These are phyloP conservation scores for Sturnus vulgaris DNA, from an alignment of 2,113 vertebrate species.

Conservation along the genomic window DNA sequence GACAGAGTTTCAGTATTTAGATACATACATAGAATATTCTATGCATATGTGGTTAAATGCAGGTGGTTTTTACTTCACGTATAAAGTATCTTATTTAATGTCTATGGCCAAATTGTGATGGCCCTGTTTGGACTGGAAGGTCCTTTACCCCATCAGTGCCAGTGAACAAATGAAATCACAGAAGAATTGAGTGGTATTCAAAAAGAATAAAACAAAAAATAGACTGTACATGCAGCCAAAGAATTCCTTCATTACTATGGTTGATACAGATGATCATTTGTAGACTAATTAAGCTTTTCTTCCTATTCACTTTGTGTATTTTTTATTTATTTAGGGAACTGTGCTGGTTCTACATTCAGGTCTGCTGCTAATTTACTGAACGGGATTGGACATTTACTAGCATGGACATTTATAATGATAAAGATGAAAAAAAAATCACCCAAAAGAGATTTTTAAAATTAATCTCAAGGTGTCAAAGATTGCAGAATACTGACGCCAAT, in stretches of 20 bases:
- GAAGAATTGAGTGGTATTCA: neutral
- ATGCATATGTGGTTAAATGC: neutral
- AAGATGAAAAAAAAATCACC: fast-evolving
- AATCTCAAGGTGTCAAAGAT: neutral
- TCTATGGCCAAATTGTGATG: neutral
- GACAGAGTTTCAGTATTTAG: neutral
- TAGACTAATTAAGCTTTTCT: neutral
- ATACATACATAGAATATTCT: neutral
- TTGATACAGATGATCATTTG: neutral
- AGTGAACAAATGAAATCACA: neutral
- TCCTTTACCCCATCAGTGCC: neutral
- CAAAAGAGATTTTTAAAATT: neutral
- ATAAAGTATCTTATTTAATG: neutral
- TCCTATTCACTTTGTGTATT: neutral
- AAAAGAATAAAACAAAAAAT: neutral
- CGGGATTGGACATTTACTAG: neutral
- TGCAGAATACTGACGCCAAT: neutral
- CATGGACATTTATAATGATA: neutral
- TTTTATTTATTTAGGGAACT: neutral
- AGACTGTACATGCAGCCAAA: neutral
- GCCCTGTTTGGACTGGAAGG: neutral
- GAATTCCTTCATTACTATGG: neutral
- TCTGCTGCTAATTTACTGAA: neutral
- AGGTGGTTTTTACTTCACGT: neutral
- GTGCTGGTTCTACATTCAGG: neutral